Base-by-base conservation (phyloP, 64 coral and sea anemone species). In the Actinia tenebrosa region DNA sequence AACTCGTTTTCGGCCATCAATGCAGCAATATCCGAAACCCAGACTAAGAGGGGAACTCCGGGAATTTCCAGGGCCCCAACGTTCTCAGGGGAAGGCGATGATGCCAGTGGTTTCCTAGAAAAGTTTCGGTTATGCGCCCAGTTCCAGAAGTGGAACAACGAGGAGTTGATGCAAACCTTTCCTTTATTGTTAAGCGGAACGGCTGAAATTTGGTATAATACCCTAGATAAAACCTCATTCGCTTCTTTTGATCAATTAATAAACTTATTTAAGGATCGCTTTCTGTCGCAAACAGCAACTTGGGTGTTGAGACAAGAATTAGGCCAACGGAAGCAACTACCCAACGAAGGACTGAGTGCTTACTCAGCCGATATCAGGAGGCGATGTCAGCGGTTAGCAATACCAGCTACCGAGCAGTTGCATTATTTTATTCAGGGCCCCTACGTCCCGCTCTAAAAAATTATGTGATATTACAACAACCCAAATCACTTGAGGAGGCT, bases 401-500 rank as follows among this genome's bases (percentile, higher is more conserved):
- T 88, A 88, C 45, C 69, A 88, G 27, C 25, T 22, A 46, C 18
- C 27, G 71, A 88, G 80, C 45, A 79, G 20, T 46, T 54, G 22
- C 52, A 88, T 44, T 79, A 58, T 42, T 88, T 77, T 79, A 19
- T 59, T 25, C 71, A 80, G 45, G 77, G 87, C 30, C 18, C n/a
- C n/a, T 88, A 44, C 27, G 16, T 16, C 77, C 87, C 16, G n/a
- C 16, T 3, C 6, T 88, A 44, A 55, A 42, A 14, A 53, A 23
- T 13, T 71, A 88, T 60, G 87, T 88, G 26, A 88, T 88, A 62
- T 7, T 88, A 13, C 46, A 58, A 8, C 69, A 88, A 27, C 87
- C 87, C 43, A 75, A 88, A 88, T 23, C 87, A 27, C 16, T 79
- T 16, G 87, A 88, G 18, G 75, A 88, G 79, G 87, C 87, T 16